Conservation (phyloP, 1,140 invertebrate genomes). For the Drosophila tani region DNA sequence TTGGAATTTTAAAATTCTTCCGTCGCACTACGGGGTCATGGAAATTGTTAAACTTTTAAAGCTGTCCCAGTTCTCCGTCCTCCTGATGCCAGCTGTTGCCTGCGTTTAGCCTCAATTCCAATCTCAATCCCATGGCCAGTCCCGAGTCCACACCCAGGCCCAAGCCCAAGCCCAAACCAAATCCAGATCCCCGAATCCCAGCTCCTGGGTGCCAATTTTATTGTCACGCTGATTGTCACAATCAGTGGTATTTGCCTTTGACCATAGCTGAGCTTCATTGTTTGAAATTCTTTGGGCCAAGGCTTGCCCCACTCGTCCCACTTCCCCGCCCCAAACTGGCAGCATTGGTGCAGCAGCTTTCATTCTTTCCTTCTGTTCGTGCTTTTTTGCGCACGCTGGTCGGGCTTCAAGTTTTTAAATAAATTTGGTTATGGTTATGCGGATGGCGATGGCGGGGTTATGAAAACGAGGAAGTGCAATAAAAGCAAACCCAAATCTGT, state of each 20-base stretch:
- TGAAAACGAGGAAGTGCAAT: conserved; percentile 23
- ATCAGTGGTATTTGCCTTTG: conserved; percentile 80
- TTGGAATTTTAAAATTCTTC: conserved; percentile 77
- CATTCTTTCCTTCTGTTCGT: neutral
- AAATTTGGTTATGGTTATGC: conserved; percentile 67
- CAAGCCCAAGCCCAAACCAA: neutral
- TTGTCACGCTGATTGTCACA: conserved; percentile 80
- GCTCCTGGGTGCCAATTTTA: conserved; percentile 68
- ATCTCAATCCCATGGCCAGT: conserved; percentile 6
- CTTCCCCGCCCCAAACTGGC: conserved; percentile 39
- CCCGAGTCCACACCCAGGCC: neutral
- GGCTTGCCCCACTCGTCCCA: conserved; percentile 4
- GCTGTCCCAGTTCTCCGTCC: conserved; percentile 32
- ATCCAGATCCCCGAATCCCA: conserved; percentile 18
- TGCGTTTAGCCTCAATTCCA: conserved; percentile 49
- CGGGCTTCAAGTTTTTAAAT: conserved; percentile 65
- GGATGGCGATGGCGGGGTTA: neutral
- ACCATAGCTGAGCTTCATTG: conserved; percentile 68
- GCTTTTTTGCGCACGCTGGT: conserved; percentile 5
- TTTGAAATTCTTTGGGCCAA: conserved; percentile 50
- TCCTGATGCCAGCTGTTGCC: conserved; percentile 65
- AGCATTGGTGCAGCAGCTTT: conserved; percentile 60
- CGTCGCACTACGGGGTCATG: conserved; percentile 68
- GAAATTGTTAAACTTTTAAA: conserved; percentile 80
- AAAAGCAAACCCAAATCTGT: conserved; percentile 32